Base-by-base conservation (phyloP, 2,113 vertebrate species). In the Mormyrus lacerda region DNA sequence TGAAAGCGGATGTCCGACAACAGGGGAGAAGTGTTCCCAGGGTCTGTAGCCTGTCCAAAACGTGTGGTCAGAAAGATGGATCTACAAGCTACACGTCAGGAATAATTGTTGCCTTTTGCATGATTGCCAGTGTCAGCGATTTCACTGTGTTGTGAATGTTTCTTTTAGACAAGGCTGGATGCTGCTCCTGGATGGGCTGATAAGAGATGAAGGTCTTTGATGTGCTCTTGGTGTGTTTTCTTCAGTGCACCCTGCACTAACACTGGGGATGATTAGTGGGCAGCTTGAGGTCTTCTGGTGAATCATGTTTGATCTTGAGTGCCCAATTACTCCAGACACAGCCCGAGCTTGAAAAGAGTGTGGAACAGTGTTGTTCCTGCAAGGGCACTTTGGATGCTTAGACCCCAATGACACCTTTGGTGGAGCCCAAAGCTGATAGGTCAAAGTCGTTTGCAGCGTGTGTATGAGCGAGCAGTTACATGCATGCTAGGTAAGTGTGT, bases 261-360 rank as follows among this genome's bases (percentile, higher is more conserved):
- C 91, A 87, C 91, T 89, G 89, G 88, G 87, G 73, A 90, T 94
- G 95, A 95, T 95, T 96, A 96, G 93, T 89, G 92, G 17, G 92
- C 93, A 94, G 91, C 95, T 94, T 93, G 92, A 95, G 94, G 93
- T 93, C 93, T 92, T 92, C 95, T 95, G 95, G 96, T 95, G 94
- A 95, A 94, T 94, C 90, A 91, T 88, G 93, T 96, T 96, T 95
- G 93, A 96, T 95, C 94, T 95, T 91, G 90, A 95, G 93, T 92
- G 93, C 94, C 95, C 94, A 96, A 95, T 95, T 96, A 96, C 91
- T 90, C 89, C 93, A 89, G 89, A 88, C 85, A 89, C 89, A 91
- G 91, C 90, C 85, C 90, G 47, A 31, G 92, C 91, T 93, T 87
- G 91, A 89, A 91, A 69, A 50, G 90, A 89, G 90, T 90, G 91